Base-by-base conservation (phyloP, 2,797 vertebrate genomes). In the Acrocephalus scirpaceus region DNA sequence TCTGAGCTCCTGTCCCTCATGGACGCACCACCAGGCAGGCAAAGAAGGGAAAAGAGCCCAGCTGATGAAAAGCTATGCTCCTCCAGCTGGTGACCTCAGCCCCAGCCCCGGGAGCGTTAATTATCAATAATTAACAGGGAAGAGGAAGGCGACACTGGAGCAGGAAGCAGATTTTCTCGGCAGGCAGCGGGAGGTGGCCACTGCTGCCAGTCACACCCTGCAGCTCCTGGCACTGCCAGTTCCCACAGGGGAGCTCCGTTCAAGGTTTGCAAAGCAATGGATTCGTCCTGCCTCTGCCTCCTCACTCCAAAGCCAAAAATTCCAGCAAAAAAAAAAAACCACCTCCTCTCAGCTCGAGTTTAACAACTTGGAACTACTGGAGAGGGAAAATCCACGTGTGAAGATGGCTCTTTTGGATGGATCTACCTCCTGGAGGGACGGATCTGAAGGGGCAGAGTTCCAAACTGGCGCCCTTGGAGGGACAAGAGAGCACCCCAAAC, bases 51-150 rank as follows among this genome's bases (percentile, higher is more conserved):
- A 94, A 95, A 93, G 88, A 47, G 51, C 40, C 69, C 38, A 29
- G 50, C 74, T 97, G 97, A 97, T 92, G 83, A 89, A 91, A 97
- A 97, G 92, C 97, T 94, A 21, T 89, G 71, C 94, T 96, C 96
- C 94, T 86, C 53, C 74, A 90, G 96, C 97, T 73, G 34, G 94
- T 96, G 94, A 96, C 21, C 93, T 88, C 95, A 92, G 96, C 38
- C 74, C 81, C 81, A 66, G 86, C 65, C n/a, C 94, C 11, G 21
- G 90, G 92, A 96, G 66, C 10, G 14, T 47, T 88, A 83, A 85
- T 92, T 88, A 95, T 97, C 96, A 97, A 97, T 98, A 98, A 98
- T 97, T 98, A 95, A 98, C 94, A 80, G 81, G 95, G 96, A 94
- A 96, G 45, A 87, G 95, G 95, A 95, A 97, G 87, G 85, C 94